phyloP scores from a whole-genome alignment of 2,888 invertebrate genomes.

The Ophion costatus region DNA sequence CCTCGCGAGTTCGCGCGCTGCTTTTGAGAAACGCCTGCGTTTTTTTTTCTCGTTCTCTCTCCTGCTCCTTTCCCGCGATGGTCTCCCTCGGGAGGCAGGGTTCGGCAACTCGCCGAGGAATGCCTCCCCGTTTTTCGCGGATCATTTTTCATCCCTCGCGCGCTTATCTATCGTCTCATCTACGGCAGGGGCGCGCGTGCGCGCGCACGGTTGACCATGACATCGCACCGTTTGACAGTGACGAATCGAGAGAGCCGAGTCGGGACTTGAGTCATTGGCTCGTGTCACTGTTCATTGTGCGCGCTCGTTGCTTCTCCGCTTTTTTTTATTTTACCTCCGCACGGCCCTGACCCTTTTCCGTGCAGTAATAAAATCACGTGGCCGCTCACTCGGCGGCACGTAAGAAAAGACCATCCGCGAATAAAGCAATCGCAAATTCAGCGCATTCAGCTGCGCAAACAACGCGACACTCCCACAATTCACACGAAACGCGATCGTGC shows the following conservation, averaged over 20 bases:
- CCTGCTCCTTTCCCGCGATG: no score
- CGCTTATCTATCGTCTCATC: conserved; percentile 82
- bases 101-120: conserved; percentile 54
- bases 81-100: conserved; percentile 39
- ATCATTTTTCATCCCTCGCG: conserved; percentile 82
- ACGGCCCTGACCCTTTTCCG: conserved; percentile 52
- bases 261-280: conserved; percentile 81
- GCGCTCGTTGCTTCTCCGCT: conserved; percentile 42
- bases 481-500: not conserved
- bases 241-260: conserved; percentile 83
- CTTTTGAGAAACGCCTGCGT: conserved; percentile 8
- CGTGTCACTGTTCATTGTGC: conserved; percentile 43
- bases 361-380: conserved; percentile 32
- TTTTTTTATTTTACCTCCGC: not conserved
- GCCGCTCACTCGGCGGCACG: conserved; percentile 1
- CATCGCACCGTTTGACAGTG: conserved; percentile 82
- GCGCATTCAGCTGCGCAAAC: not conserved
- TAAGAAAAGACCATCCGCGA: conserved; percentile 6
- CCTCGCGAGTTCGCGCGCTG: not conserved
- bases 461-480: not conserved
- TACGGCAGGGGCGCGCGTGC: conserved; percentile 62
- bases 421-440: not conserved
- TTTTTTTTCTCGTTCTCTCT: not conserved
- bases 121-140: conserved; percentile 78
- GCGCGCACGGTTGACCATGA: conserved; percentile 77